Base-by-base conservation (phyloP, 2,888 invertebrate genomes). In the Melinaea marsaeus region DNA sequence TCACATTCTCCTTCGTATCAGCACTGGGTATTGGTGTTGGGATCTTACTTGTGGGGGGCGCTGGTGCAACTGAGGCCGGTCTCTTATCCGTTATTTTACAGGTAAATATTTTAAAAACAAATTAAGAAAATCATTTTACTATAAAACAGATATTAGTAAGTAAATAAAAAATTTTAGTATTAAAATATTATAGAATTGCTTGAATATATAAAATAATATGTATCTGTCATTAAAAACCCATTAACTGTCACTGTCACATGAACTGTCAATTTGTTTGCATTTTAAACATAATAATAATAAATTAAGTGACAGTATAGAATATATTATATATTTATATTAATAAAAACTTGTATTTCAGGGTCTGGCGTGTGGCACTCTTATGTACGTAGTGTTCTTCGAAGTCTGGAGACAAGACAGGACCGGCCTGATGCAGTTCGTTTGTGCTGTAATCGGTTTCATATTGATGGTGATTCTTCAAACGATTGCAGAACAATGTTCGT, bases 311-410 rank as follows among this genome's bases (percentile, higher is more conserved):
- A 46, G 2, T 11, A 46, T 5, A 4, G n/a, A n/a, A 46, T 4
- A n/a, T 6, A 9, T 11, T 46, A 46, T 46, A 46, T 3, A 46
- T 46, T 46, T 5, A 35, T 34, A 55, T 33, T 11, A 35, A 55
- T 35, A 55, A 34, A 34, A n/a, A 9, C 32, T 2, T 7, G 37
- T 37, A 63, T 75, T 88, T n/a, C 94, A 98, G 93, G 98, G 97
- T 13, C 84, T 98, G 55, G 98, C 90, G 6, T 88, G 96, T 67
- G 98, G 98, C 0, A 98, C 98, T 0, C 92, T 99, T 58, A 88
- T 98, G 45, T 99, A 98, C 88, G 97, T 98, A n/a, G 97, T 98
- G 0, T 98, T 98, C 90, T 98, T 98, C 85, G 98, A 99, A 85
- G 95, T 98, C 61, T 92, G 98, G 74, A 81, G 87, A 57, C 81